Evolutionary conservation across 1,140 invertebrate species (phyloP).

Genomic region (Papilio helenus): DNA sequence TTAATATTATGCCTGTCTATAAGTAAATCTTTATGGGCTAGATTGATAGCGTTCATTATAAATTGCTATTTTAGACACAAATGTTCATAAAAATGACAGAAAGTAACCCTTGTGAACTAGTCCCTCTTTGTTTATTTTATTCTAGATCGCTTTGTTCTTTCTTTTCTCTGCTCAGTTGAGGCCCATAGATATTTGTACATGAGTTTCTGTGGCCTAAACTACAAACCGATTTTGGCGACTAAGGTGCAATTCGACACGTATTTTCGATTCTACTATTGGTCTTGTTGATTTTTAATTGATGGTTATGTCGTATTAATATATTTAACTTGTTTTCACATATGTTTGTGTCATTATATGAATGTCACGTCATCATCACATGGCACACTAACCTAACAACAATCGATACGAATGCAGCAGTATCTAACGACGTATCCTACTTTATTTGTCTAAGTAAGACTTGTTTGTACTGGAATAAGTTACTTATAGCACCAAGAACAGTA

Average conservation of each 20-base stretch:
- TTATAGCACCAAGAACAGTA: slow-evolving; percentile 10
- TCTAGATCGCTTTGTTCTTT: too few relatives aligned
- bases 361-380: neutral
- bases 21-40: neutral
- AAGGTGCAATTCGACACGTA: too few relatives aligned
- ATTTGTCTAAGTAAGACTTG: neutral
- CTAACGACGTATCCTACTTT: neutral
- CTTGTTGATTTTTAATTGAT: too few relatives aligned
- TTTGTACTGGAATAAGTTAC: slow-evolving; percentile 10
- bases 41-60: neutral
- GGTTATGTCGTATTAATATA: too few relatives aligned
- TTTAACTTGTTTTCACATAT: too few relatives aligned
- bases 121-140: neutral
- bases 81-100: too few relatives aligned
- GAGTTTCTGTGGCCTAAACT: too few relatives aligned
- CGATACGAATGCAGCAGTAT: neutral
- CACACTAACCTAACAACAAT: neutral
- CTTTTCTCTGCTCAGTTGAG: too few relatives aligned
- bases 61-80: too few relatives aligned
- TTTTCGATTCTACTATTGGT: too few relatives aligned
- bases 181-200: too few relatives aligned
- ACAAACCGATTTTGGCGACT: too few relatives aligned
- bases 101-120: neutral
- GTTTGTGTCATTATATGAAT: neutral
- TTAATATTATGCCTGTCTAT: slow-evolving; percentile 7